These are phyloP conservation scores for Coregonus ussuriensis DNA, from an alignment of 2,797 vertebrate genomes.

Conservation along the genomic window DNA sequence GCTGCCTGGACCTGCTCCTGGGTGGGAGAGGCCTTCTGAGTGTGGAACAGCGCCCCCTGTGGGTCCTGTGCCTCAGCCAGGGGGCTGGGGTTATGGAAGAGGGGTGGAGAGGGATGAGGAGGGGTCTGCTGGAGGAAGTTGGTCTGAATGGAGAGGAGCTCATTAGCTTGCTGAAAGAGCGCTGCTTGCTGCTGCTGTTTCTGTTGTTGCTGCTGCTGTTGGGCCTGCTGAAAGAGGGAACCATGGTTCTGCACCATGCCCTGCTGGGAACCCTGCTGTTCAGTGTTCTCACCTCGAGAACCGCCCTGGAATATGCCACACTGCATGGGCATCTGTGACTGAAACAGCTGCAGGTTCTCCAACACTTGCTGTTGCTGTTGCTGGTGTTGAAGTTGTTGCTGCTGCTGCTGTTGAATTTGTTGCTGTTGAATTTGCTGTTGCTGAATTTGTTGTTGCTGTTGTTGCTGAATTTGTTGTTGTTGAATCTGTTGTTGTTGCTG, in stretches of 20 bases:
- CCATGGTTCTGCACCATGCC: conserved; percentile 81
- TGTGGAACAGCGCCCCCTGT: conserved; percentile 84
- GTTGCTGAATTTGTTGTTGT: conserved; percentile 78
- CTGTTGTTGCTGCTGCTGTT: conserved; percentile 73
- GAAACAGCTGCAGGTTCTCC: conserved; percentile 80
- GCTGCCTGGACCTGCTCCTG: conserved; percentile 91
- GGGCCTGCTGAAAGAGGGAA: conserved; percentile 85
- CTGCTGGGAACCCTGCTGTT: conserved; percentile 80
- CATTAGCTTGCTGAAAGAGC: conserved; percentile 88
- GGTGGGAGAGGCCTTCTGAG: conserved; percentile 81
- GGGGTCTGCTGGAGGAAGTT: conserved; percentile 89
- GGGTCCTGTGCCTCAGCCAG: conserved; percentile 86
- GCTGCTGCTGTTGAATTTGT: conserved; percentile 41
- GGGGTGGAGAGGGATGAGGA: conserved; percentile 83
- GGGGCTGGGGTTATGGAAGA: conserved; percentile 88
- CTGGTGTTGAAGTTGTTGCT: conserved; percentile 68
- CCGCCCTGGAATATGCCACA: conserved; percentile 85
- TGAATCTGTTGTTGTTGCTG: conserved; percentile 68
- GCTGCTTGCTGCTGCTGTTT: conserved; percentile 83
- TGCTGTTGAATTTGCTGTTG: conserved; percentile 41
- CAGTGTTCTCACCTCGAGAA: conserved; percentile 76
- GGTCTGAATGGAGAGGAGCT: conserved; percentile 90
- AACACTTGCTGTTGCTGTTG: conserved; percentile 68
- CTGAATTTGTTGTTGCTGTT: conserved; percentile 31
- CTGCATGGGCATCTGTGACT: conserved; percentile 89